These are phyloP conservation scores for Scolanthus callimorphus DNA, from an alignment of 92 coral and sea anemone genomes.

Conservation along the genomic window DNA sequence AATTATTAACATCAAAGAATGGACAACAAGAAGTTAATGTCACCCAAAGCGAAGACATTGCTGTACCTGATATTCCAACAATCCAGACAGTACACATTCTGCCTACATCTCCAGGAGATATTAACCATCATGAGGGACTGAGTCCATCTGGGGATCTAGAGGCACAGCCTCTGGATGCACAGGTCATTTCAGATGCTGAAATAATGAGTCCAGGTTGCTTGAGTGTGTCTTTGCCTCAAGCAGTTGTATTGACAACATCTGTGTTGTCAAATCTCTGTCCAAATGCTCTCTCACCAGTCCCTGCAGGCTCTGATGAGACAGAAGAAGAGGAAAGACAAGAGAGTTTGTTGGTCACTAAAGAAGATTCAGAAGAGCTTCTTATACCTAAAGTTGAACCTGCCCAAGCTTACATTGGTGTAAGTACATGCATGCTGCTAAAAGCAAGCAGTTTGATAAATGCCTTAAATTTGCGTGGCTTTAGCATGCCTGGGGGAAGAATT, in stretches of 20 bases:
- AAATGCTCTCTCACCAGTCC: conserved; percentile 2
- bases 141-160: conserved; percentile 62
- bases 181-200: conserved; percentile 41
- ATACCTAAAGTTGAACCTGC: conserved; percentile 61
- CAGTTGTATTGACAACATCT: conserved; percentile 74
- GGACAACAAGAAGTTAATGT: too few relatives aligned
- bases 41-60: conserved; percentile 4
- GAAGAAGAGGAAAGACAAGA: conserved; percentile 37
- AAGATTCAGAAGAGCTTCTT: conserved; percentile 52
- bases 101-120: conserved; percentile 49
- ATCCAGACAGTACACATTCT: conserved; percentile 30
- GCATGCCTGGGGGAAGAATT: too few relatives aligned
- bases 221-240: conserved; percentile 56
- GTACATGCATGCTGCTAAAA: too few relatives aligned
- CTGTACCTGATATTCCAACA: conserved; percentile 13
- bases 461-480: too few relatives aligned
- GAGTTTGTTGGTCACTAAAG: conserved; percentile 36
- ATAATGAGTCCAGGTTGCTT: conserved; percentile 58
- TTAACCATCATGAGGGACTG: conserved; percentile 48
- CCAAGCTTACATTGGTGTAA: conserved; percentile 76
- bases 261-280: conserved; percentile 61
- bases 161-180: conserved; percentile 32
- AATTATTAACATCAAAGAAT: too few relatives aligned
- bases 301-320: conserved; percentile 36
- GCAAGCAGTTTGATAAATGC: too few relatives aligned